Conservation (phyloP, 2,888 invertebrate species). For the Lasioglossum calceatum region DNA sequence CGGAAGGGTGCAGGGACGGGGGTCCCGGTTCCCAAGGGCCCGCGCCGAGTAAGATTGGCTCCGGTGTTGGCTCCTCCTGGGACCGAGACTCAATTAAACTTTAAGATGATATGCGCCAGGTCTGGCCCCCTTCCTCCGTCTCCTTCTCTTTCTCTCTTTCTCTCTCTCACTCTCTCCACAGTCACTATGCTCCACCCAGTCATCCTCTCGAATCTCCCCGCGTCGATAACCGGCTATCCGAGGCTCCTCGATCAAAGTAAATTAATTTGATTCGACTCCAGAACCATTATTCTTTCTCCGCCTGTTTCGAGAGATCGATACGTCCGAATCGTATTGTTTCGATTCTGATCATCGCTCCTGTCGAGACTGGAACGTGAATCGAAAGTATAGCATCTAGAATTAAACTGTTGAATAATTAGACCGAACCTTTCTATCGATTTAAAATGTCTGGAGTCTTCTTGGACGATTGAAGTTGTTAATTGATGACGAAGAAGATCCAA, state of each 20-base stretch:
- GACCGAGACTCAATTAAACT: conserved; percentile 90
- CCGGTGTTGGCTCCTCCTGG: conserved; percentile 85
- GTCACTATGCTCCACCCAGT: conserved; percentile 24
- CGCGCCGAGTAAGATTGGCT: conserved; percentile 81
- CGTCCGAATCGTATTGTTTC: not conserved
- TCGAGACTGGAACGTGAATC: not conserved
- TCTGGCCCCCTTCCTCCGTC: conserved; percentile 31
- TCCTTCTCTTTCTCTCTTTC: conserved; percentile 33
- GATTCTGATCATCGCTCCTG: not conserved
- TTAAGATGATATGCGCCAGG: conserved; percentile 87
- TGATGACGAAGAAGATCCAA: not conserved
- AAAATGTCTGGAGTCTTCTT: not conserved
- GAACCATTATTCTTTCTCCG: not conserved
- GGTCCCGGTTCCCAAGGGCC: conserved; percentile 71
- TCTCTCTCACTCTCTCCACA: conserved; percentile 21
- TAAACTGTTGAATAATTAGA: not conserved
- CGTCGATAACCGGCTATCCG: conserved; percentile 42
- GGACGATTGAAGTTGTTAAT: not conserved
- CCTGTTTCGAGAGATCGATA: not conserved
- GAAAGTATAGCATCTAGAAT: not conserved
- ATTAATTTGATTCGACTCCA: conserved; percentile 31
- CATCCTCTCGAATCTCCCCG: conserved; percentile 33
- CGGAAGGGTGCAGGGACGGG: conserved; percentile 67
- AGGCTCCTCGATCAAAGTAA: conserved; percentile 13
- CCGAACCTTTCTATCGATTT: not conserved